A percentile compares a stretch with the other conserved stretches of the same genome.
These are phyloP conservation scores for Loriculus beryllinus DNA, from an alignment of 2,797 vertebrate species.

Conservation along the genomic window DNA sequence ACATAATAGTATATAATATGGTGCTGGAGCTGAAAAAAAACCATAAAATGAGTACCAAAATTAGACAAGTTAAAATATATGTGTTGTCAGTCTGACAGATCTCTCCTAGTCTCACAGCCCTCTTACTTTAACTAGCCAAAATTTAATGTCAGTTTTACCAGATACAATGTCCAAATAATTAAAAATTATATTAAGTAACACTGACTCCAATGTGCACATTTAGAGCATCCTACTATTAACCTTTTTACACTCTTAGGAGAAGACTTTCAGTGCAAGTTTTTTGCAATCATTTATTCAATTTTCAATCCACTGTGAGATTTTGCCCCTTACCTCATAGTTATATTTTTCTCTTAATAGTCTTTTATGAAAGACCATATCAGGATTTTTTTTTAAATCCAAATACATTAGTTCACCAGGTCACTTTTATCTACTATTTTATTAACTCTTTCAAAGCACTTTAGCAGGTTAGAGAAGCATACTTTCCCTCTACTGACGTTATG, in stretches of 20 bases:
- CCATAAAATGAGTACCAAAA: not conserved
- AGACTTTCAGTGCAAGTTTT: not conserved
- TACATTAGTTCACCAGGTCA: conserved; percentile 7
- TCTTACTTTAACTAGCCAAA: not conserved
- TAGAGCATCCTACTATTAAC: not conserved
- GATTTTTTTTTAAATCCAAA: conserved; percentile 11
- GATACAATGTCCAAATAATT: not conserved
- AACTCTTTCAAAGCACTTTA: conserved; percentile 28
- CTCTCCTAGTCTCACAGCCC: not conserved
- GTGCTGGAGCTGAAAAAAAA: not conserved
- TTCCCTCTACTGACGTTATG: not conserved
- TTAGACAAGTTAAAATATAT: not conserved
- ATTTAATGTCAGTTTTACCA: not conserved
- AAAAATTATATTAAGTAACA: not conserved
- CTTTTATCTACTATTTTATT: conserved; percentile 36
- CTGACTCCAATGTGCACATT: not conserved
- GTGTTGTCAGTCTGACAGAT: not conserved
- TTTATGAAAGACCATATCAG: not conserved
- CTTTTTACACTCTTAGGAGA: not conserved
- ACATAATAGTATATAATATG: not conserved
- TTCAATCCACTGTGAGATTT: not conserved
- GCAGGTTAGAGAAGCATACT: not conserved
- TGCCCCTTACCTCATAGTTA: not conserved
- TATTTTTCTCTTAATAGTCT: conserved; percentile 4
- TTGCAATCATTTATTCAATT: not conserved